Evolutionary conservation across 2,797 vertebrate species (phyloP).

Genomic region (Rhinatrema bivittatum): DNA sequence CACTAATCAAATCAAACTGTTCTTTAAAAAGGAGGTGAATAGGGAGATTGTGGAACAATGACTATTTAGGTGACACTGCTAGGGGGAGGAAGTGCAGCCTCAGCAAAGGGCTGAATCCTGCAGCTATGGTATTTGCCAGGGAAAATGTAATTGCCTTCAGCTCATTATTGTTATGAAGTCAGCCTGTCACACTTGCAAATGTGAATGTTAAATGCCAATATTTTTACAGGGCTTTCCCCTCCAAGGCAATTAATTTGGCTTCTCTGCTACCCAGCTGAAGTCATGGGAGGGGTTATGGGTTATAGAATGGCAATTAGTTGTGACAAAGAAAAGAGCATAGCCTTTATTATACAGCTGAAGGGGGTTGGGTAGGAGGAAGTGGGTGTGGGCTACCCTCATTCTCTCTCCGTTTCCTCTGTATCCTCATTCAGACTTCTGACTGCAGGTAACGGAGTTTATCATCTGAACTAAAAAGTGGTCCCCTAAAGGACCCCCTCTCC

Average conservation of each 20-base stretch:
- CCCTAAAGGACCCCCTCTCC: no score
- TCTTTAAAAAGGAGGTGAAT: no score
- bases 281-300: slow-evolving; percentile 36
- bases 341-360: slow-evolving; percentile 18
- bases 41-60: no score
- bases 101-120: no score
- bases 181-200: no score
- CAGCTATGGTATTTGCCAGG: no score
- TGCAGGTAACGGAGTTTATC: no score
- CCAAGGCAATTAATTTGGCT: slow-evolving; percentile 41
- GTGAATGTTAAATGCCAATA: slow-evolving; percentile 25
- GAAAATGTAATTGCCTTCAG: slow-evolving; percentile 1
- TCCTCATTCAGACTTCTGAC: no score
- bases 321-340: slow-evolving; percentile 30
- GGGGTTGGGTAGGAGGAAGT: slow-evolving; percentile 23
- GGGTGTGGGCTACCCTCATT: slow-evolving; percentile 28
- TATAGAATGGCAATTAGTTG: slow-evolving; percentile 37
- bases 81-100: no score
- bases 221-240: slow-evolving; percentile 8
- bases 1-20: no score
- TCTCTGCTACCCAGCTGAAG: slow-evolving; percentile 37
- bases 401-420: slow-evolving; percentile 28
- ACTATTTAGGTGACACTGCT: no score
- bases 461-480: no score
- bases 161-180: slow-evolving; percentile 12